Evolutionary conservation across 2,113 vertebrate genomes (phyloP).

Genomic region (Apodemus speciosus): DNA sequence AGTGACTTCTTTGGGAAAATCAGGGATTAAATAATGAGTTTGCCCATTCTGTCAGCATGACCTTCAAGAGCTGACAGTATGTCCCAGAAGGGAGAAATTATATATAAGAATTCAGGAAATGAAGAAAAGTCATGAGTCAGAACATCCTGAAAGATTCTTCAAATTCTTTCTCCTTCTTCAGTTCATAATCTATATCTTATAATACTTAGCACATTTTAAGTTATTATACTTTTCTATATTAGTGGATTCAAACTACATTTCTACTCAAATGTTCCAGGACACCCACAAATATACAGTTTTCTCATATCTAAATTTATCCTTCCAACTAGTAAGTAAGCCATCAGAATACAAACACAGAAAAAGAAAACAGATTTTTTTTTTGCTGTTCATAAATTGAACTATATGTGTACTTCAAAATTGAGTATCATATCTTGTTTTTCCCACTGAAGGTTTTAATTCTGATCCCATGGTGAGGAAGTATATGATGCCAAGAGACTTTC

Average conservation of each 20-base stretch:
- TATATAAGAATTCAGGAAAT: slow-evolving; percentile 16
- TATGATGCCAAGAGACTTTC: fast-evolving
- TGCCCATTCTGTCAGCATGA: slow-evolving; percentile 55
- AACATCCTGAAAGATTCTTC: slow-evolving; percentile 3
- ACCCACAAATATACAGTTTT: background rate
- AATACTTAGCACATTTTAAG: background rate
- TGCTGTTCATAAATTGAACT: background rate
- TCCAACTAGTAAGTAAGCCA: background rate
- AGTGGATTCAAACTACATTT: background rate
- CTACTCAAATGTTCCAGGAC: background rate
- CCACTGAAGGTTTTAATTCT: background rate
- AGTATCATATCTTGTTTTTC: background rate
- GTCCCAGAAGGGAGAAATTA: background rate
- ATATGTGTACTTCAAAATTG: background rate
- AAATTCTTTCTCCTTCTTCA: background rate
- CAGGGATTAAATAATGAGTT: slow-evolving; percentile 42
- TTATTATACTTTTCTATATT: background rate
- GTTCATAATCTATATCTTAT: background rate
- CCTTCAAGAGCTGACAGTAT: slow-evolving; percentile 53
- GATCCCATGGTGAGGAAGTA: background rate
- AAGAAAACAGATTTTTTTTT: background rate
- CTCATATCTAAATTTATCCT: background rate
- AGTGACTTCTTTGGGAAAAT: slow-evolving; percentile 11
- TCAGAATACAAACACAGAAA: background rate
- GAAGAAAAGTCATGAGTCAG: background rate